Conservation (phyloP, 1,140 invertebrate genomes). For the Trichonephila clavipes region DNA sequence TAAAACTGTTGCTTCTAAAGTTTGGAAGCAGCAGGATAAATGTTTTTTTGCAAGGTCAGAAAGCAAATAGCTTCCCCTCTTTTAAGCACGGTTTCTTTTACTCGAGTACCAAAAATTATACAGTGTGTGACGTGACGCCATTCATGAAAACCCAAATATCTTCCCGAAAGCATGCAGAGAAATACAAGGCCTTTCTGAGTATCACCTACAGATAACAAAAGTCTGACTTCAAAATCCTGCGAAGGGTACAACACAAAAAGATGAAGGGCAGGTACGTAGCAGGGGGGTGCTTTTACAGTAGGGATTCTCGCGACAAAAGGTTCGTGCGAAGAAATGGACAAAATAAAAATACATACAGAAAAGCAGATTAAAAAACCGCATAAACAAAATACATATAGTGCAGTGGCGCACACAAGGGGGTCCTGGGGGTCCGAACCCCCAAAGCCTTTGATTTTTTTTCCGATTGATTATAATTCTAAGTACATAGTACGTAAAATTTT, state of each 20-base stretch:
- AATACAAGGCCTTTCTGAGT: conserved; percentile 13
- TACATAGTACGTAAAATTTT: no score
- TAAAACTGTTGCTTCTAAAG: no score
- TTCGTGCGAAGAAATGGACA: background rate
- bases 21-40: no score
- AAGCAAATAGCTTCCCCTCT: no score
- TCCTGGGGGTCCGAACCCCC: no score
- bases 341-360: no score
- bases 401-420: no score
- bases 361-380: no score
- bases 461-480: no score
- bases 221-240: background rate
- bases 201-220: conserved; percentile 2
- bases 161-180: background rate
- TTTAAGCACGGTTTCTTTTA: background rate
- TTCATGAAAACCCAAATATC: background rate
- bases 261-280: background rate
- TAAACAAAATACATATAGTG: no score
- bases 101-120: background rate
- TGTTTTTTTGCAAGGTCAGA: no score
- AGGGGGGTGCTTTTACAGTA: background rate
- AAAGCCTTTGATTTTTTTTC: no score
- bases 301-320: background rate
- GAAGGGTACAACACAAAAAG: conserved; percentile 20
- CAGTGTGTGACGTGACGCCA: background rate